Evolutionary conservation across 2,113 vertebrate genomes (phyloP).

Genomic region (Petrocephalus microphthalmus): DNA sequence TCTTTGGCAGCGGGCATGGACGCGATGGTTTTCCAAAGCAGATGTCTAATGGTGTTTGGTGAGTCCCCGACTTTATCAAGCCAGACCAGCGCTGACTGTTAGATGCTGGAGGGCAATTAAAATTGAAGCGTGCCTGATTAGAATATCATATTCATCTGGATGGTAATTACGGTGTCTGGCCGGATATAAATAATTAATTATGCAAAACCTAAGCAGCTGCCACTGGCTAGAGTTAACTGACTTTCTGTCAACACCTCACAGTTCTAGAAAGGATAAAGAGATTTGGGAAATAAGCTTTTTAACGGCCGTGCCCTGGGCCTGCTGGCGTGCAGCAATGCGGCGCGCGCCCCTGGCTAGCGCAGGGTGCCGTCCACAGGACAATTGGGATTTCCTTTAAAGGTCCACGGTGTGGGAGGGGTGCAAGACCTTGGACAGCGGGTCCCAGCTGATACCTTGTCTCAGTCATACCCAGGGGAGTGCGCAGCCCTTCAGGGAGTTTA

Average conservation of each 20-base stretch:
- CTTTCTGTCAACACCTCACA: conserved; percentile 81
- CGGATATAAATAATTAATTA: conserved; percentile 99
- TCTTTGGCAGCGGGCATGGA: conserved; percentile 40
- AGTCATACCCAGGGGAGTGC: conserved; percentile 23
- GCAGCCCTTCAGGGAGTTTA: background rate
- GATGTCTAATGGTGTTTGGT: conserved; percentile 93
- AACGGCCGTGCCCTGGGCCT: conserved; percentile 59
- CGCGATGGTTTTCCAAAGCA: conserved; percentile 69
- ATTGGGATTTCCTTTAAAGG: conserved; percentile 45
- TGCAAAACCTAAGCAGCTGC: conserved; percentile 97
- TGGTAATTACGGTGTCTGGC: conserved; percentile 98
- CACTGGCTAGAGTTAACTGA: conserved; percentile 89
- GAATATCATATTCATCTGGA: conserved; percentile 98
- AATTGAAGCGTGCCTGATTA: conserved; percentile 93
- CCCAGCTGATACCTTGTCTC: conserved; percentile 24
- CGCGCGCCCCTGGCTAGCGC: conserved; percentile 49
- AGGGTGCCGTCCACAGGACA: conserved; percentile 53
- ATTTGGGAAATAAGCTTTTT: conserved; percentile 79
- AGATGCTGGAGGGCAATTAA: conserved; percentile 90
- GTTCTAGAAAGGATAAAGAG: conserved; percentile 76
- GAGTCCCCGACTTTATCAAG: conserved; percentile 79
- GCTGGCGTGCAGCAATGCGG: conserved; percentile 53
- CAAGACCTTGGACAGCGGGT: conserved; percentile 34
- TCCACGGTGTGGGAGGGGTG: conserved; percentile 33
- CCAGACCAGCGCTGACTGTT: conserved; percentile 87